A percentile compares a stretch with the other conserved stretches of the same genome.
Evolutionary conservation across 2,888 invertebrate species (phyloP).

Genomic region (Anthophora plumipes): DNA sequence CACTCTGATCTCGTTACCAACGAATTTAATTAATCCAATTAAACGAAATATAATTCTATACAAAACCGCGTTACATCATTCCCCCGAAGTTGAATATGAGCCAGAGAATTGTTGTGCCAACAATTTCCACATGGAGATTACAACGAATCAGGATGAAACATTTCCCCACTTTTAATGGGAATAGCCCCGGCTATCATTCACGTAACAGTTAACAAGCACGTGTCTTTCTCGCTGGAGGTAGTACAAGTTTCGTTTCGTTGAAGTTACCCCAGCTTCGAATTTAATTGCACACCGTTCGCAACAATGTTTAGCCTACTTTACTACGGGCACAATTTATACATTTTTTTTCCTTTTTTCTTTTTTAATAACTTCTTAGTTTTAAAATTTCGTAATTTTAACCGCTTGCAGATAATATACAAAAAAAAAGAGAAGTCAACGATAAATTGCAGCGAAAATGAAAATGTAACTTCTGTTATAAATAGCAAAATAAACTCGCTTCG

Average conservation of each 20-base stretch:
- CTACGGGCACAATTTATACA: no score
- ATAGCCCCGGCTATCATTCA: conserved; percentile 58
- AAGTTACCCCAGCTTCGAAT: conserved; percentile 13
- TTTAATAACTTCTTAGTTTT: no score
- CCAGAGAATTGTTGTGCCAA: conserved; percentile 33
- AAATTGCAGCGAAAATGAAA: no score
- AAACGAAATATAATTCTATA: conserved; percentile 51
- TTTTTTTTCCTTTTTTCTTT: no score
- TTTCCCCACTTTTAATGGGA: conserved; percentile 58
- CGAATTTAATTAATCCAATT: conserved; percentile 64
- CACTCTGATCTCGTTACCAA: conserved; percentile 52
- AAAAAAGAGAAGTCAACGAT: no score
- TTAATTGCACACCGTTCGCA: not conserved
- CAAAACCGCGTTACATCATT: conserved; percentile 49
- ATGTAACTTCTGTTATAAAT: no score
- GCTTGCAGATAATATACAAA: no score
- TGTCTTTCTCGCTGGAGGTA: conserved; percentile 42
- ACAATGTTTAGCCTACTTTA: not conserved
- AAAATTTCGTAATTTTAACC: no score
- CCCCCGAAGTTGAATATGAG: conserved; percentile 29
- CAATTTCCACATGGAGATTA: conserved; percentile 49
- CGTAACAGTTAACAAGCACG: conserved; percentile 68
- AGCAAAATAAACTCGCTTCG: no score
- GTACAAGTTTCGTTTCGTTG: conserved; percentile 45
- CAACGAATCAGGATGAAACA: conserved; percentile 49